A percentile compares a stretch with the other conserved stretches of the same genome.
These are phyloP conservation scores for Odontocerum albicorne DNA, from an alignment of 2,888 invertebrate species.

Conservation along the genomic window DNA sequence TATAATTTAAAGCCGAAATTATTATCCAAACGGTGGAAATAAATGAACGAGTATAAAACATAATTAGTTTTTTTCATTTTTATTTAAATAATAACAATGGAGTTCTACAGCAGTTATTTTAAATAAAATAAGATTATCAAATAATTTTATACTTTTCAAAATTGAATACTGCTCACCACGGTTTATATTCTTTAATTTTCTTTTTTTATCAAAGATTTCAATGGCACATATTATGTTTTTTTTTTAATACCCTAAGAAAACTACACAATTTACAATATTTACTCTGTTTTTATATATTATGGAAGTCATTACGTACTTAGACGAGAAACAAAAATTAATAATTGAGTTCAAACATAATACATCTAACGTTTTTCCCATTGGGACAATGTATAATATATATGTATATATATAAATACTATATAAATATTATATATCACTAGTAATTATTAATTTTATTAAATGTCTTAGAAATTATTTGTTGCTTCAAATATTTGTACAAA, in stretches of 20 bases:
- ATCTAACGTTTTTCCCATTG: constrained; percentile 29
- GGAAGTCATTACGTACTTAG: constrained; percentile 28
- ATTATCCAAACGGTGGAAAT: no score
- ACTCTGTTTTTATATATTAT: constrained; percentile 27
- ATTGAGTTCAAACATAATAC: constrained; percentile 31
- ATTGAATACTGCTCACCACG: no score
- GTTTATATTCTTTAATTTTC: no score
- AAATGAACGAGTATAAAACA: no score
- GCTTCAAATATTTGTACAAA: constrained; percentile 8
- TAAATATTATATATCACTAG: neutral
- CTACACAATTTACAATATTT: constrained; percentile 26
- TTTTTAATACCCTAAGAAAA: constrained; percentile 18
- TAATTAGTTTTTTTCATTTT: no score
- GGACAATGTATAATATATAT: constrained; percentile 14
- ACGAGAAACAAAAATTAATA: constrained; percentile 25
- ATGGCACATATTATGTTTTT: constrained; percentile 33
- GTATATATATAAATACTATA: neutral
- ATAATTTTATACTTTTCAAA: no score
- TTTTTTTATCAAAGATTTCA: no score
- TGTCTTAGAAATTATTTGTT: neutral
- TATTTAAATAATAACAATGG: no score
- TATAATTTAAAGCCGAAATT: no score
- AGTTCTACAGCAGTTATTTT: no score
- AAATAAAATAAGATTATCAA: no score
- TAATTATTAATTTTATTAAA: neutral